Evolutionary conservation across 2,888 invertebrate genomes (phyloP).

Genomic region (Cephus pulcher): DNA sequence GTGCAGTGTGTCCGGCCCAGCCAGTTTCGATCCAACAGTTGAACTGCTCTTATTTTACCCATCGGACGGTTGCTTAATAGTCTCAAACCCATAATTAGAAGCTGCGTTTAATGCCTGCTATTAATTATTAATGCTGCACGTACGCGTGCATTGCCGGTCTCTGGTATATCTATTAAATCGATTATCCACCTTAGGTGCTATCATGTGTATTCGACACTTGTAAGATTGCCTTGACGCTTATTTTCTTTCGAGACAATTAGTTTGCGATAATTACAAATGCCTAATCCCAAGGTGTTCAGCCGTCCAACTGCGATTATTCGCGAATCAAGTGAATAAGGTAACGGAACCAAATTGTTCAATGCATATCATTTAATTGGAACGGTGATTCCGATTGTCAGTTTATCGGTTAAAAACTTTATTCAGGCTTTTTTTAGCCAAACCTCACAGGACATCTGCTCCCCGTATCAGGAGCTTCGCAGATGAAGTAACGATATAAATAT

Average conservation of each 20-base stretch:
- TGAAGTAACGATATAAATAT: conserved; percentile 6
- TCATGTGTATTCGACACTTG: background rate
- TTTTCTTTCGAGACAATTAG: background rate
- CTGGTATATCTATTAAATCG: background rate
- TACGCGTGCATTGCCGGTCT: background rate
- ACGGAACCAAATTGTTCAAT: background rate
- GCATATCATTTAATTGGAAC: background rate
- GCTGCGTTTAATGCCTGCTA: conserved; percentile 35
- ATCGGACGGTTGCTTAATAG: conserved; percentile 13
- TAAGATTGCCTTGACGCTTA: background rate
- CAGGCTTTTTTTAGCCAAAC: background rate
- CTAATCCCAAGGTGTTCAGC: background rate
- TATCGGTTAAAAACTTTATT: background rate
- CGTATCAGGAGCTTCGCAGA: background rate
- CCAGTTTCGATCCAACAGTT: background rate
- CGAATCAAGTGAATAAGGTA: background rate
- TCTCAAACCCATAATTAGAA: conserved; percentile 36
- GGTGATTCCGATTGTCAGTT: background rate
- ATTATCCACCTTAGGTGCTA: background rate
- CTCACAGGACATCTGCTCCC: conserved; percentile 1
- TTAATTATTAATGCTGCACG: conserved; percentile 35
- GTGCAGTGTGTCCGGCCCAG: background rate
- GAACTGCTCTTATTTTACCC: background rate
- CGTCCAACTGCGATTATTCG: too few species aligned
- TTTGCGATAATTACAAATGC: background rate